Evolutionary conservation across 2,888 invertebrate genomes (phyloP).

Genomic region (Drosophila atripex): DNA sequence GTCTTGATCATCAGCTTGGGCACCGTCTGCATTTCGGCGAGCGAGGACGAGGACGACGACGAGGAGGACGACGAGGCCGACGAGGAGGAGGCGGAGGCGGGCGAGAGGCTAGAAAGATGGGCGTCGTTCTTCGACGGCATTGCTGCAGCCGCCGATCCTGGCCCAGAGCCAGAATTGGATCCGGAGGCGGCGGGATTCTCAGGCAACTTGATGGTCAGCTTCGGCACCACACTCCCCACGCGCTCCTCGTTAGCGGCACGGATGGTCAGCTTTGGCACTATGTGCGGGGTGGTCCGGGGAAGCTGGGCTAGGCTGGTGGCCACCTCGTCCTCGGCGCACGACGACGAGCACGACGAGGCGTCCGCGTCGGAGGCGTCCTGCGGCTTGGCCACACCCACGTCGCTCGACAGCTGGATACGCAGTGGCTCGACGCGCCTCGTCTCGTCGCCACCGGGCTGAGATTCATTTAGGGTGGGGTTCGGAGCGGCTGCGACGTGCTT

Average conservation of each 20-base stretch:
- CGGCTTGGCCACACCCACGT: slow-evolving; percentile 53
- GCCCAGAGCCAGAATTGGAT: slow-evolving; percentile 56
- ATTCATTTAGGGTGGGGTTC: slow-evolving; percentile 53
- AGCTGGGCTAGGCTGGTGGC: slow-evolving; percentile 39
- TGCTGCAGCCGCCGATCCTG: slow-evolving; percentile 81
- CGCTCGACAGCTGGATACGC: slow-evolving; percentile 81
- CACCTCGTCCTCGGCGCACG: slow-evolving; percentile 68
- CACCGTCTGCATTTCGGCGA: slow-evolving; percentile 81
- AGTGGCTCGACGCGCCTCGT: slow-evolving; percentile 83
- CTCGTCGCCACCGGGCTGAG: slow-evolving; percentile 63
- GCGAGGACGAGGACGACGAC: slow-evolving; percentile 61
- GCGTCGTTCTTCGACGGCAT: slow-evolving; percentile 85
- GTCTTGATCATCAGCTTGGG: slow-evolving; percentile 87
- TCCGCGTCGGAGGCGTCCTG: slow-evolving; percentile 63
- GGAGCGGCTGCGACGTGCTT: slow-evolving; percentile 45
- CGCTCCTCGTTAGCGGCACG: slow-evolving; percentile 80
- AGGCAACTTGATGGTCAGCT: slow-evolving; percentile 83
- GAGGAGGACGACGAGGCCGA: slow-evolving; percentile 82
- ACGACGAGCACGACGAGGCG: slow-evolving; percentile 76
- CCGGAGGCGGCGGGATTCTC: slow-evolving; percentile 54
- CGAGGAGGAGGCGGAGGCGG: slow-evolving; percentile 70
- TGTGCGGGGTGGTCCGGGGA: slow-evolving; percentile 73
- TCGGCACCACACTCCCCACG: slow-evolving; percentile 81
- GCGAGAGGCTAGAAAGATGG: slow-evolving; percentile 77
- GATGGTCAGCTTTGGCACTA: slow-evolving; percentile 84